These are phyloP conservation scores for Meandrusa payeni DNA, from an alignment of 2,888 invertebrate genomes.

Conservation along the genomic window DNA sequence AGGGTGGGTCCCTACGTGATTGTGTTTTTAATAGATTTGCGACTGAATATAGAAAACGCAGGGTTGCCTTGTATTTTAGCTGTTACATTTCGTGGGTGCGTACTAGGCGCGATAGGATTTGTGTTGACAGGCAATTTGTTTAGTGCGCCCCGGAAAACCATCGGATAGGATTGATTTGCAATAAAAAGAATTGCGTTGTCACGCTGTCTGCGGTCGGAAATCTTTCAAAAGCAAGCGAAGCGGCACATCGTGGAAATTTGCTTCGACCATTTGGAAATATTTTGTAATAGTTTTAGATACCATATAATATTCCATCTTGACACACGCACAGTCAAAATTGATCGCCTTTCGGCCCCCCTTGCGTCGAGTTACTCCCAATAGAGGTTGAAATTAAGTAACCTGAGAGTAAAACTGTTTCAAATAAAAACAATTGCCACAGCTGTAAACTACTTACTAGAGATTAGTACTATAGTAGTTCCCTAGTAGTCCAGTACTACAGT, in stretches of 20 bases:
- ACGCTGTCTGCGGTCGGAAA: conserved; percentile 53
- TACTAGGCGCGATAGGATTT: conserved; percentile 22
- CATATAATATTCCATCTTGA: not conserved
- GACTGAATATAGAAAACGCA: not conserved
- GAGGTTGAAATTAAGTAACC: no score
- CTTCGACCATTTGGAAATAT: conserved; percentile 15
- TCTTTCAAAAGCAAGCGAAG: conserved; percentile 42
- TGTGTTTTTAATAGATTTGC: not conserved
- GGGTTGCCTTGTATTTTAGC: not conserved
- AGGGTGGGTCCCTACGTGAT: no score
- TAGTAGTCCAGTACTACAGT: no score
- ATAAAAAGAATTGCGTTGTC: conserved; percentile 66
- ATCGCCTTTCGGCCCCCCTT: no score
- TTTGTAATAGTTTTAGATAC: not conserved
- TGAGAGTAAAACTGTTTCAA: no score
- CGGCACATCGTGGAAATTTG: conserved; percentile 1
- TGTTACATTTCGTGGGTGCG: not conserved
- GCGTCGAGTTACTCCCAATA: no score
- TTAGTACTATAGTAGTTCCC: no score
- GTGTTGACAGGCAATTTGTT: conserved; percentile 52
- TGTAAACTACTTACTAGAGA: no score
- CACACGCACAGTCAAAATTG: no score
- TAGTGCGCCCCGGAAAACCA: conserved; percentile 54
- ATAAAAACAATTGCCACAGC: no score
- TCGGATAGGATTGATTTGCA: conserved; percentile 62